Evolutionary conservation across 1,140 invertebrate genomes (phyloP).

Genomic region (Drosophila ercepeae): DNA sequence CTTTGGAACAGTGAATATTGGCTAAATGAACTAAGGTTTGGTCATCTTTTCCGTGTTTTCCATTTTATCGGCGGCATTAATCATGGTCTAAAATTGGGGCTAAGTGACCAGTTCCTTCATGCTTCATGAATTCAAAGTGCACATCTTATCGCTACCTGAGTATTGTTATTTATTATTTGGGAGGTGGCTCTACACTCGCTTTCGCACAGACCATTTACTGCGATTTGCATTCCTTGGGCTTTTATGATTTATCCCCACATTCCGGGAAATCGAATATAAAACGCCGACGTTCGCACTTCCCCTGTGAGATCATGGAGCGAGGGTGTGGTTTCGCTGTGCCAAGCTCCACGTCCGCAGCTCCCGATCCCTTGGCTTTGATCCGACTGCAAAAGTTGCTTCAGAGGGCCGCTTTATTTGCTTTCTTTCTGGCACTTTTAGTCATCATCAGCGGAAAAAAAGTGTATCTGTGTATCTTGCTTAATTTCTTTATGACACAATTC

Average conservation of each 20-base stretch:
- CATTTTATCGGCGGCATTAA: conserved; percentile 30
- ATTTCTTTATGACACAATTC: conserved; percentile 80
- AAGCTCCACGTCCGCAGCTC: not conserved
- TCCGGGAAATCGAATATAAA: conserved; percentile 52
- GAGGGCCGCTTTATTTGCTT: conserved; percentile 51
- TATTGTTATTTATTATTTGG: not conserved
- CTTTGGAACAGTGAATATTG: not conserved
- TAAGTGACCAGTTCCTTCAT: conserved; percentile 15
- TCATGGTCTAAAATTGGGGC: conserved; percentile 18
- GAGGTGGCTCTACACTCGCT: not conserved
- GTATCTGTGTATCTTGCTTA: conserved; percentile 39
- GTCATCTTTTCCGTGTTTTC: not conserved
- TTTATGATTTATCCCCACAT: conserved; percentile 69
- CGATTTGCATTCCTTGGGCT: conserved; percentile 41
- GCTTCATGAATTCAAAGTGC: conserved; percentile 11
- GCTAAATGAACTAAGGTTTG: not conserved
- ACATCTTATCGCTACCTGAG: conserved; percentile 12
- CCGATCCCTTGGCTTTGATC: conserved; percentile 23
- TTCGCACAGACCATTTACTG: conserved; percentile 5
- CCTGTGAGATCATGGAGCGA: conserved; percentile 37
- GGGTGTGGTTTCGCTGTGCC: conserved; percentile 20
- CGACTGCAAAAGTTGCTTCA: too few relatives aligned
- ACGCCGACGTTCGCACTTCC: conserved; percentile 9
- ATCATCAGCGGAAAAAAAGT: conserved; percentile 65
- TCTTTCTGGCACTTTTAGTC: conserved; percentile 62